These are phyloP conservation scores for Pseudorhiza aurosa DNA, from an alignment of 30 jellyfish, hydroid and myxozoan genomes.

Conservation along the genomic window DNA sequence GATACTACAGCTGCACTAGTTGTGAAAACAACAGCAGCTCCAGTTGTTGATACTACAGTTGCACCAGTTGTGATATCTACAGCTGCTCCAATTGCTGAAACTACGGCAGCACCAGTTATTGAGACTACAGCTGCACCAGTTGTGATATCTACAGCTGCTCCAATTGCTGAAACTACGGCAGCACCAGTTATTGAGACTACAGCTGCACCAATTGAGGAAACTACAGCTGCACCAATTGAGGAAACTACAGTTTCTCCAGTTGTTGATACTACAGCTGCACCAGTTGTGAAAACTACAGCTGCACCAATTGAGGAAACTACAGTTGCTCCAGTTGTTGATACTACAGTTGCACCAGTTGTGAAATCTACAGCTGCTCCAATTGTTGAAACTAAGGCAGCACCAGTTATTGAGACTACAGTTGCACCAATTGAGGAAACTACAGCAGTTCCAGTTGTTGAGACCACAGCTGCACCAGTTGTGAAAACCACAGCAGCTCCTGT, in stretches of 20 bases:
- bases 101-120: conserved; percentile 30
- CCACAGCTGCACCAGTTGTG: conserved; percentile 29
- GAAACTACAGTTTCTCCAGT: conserved; percentile 37
- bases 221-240: conserved; percentile 20
- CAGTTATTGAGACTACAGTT: conserved; percentile 9
- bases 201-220: neutral
- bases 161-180: conserved; percentile 1
- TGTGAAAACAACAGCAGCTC: conserved; percentile 12
- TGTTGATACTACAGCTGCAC: conserved; percentile 49
- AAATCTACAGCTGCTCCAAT: conserved; percentile 13
- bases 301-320: conserved; percentile 20
- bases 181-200: conserved; percentile 8
- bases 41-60: conserved; percentile 15
- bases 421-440: conserved; percentile 24
- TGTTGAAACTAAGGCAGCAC: conserved; percentile 24
- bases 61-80: neutral
- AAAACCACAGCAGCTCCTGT: conserved; percentile 28
- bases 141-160: conserved; percentile 9
- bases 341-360: conserved; percentile 48
- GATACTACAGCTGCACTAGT: conserved; percentile 19
- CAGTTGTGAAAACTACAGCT: conserved; percentile 31
- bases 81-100: conserved; percentile 5
- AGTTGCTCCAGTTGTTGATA: conserved; percentile 7
- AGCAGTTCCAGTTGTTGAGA: conserved; percentile 19
- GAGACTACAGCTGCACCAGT: conserved; percentile 15